Evolutionary conservation across 1,140 invertebrate genomes (phyloP), one percentile per base, ranked within the genome.

Genomic region (Telenomus remus): DNA sequence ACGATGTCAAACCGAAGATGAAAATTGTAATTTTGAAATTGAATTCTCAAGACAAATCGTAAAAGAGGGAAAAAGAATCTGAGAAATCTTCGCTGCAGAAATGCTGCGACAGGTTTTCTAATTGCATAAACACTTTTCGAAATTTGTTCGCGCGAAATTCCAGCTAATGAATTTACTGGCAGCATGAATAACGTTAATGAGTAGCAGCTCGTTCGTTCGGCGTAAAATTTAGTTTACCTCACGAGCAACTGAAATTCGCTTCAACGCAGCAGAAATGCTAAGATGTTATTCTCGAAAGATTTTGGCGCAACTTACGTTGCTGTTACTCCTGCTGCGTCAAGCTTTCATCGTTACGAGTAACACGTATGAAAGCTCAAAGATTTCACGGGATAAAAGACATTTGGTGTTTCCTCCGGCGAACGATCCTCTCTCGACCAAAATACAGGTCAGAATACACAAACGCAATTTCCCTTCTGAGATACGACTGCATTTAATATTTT

Each of bases 401-500:
- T 78, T 88, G 47, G 84, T 88, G 15, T 86, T 64, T 44, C 85
- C 87, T 11, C 56, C 63, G 2, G 59, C 82, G 0, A 54, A 49
- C 11, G 33, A 44, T 19, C 54, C 19, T 4, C 50, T 77, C 0
- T 9, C 70, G 0, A 82, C 85, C 1, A 88, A 85, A 84, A 64
- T 87, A 27, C 86, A 88, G 85, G 86, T 88, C 71, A 70, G 57
- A 65, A 63, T 33, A 27, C 19, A 27, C 19, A 27, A 27, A 27
- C 19, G n/a, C 33, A 12, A 12, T 44, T 47, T 59, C 33, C 19
- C 19, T 27, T 27, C 19, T 27, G 19, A 27, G 19, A 27, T 27
- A 27, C 19, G 19, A 3, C 19, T 6, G 19, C 19, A 27, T 27
- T 27, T 6, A 27, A 27, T 27, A 27, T 27, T 27, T 27, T 27